Conservation (phyloP, 1,140 invertebrate genomes). For the Bathynomus jamesi region DNA sequence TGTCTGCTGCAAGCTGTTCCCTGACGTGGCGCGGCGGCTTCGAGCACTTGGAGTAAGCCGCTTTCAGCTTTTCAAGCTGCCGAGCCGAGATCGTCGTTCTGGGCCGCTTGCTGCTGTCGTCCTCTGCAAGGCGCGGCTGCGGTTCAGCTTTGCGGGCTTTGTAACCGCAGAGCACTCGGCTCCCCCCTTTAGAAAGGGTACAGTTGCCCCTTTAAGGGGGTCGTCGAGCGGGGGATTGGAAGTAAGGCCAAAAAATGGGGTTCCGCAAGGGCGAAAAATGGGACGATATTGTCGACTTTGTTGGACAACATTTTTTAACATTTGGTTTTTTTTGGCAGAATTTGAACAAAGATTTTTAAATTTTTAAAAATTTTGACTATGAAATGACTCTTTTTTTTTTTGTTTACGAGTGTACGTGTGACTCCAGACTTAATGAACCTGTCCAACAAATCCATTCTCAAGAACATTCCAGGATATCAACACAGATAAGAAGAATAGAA, state of each 20-base stretch:
- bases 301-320: not conserved
- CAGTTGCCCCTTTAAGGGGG: not conserved
- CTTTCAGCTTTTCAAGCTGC: constrained; percentile 96
- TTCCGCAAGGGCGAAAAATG: not conserved
- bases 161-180: not conserved
- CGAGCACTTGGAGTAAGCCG: constrained; percentile 94
- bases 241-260: not conserved
- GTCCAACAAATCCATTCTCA: no score
- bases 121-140: constrained; percentile 51
- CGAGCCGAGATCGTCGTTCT: constrained; percentile 97
- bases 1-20: constrained; percentile 94
- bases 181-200: not conserved
- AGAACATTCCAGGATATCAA: no score
- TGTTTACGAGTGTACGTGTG: no score
- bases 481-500: no score
- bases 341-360: no score
- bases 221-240: not conserved
- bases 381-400: no score
- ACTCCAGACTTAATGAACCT: no score
- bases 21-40: constrained; percentile 96
- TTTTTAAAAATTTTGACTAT: no score
- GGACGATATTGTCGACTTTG: not conserved
- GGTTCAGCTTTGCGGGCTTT: not conserved
- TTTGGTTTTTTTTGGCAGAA: no score
- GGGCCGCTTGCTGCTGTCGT: constrained; percentile 91